Conservation (phyloP, 2,888 invertebrate genomes). For the Nowickia ferox region DNA sequence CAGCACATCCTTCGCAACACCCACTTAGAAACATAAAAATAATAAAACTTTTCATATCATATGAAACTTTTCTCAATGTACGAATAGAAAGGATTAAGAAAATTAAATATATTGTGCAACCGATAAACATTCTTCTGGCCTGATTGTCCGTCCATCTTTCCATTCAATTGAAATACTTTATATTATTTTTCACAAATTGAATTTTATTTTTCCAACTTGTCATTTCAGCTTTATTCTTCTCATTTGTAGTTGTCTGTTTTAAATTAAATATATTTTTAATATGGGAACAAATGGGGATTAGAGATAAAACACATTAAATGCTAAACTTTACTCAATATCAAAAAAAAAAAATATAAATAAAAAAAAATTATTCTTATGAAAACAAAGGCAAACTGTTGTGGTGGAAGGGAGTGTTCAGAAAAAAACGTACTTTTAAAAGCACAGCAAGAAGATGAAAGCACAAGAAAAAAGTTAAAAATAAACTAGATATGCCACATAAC, state of each 20-base stretch:
- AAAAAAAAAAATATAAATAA: not conserved
- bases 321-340: constrained; percentile 47
- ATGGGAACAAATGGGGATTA: not conserved
- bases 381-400: not conserved
- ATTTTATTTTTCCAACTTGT: constrained; percentile 31
- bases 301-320: constrained; percentile 43
- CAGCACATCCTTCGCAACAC: not conserved
- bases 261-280: constrained; percentile 29
- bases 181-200: constrained; percentile 33
- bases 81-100: not conserved
- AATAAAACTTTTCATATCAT: constrained; percentile 7
- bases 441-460: too few species aligned
- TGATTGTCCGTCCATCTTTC: constrained; percentile 6
- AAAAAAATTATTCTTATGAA: not conserved
- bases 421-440: too few species aligned
- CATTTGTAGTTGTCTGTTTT: constrained; percentile 6
- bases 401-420: too few species aligned
- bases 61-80: not conserved
- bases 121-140: not conserved
- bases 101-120: not conserved
- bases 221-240: constrained; percentile 1
- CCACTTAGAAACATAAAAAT: not conserved
- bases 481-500: constrained; percentile 3
- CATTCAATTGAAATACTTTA: constrained; percentile 1
- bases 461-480: not conserved